Evolutionary conservation across 2,888 invertebrate genomes (phyloP).

Genomic region (Watsonalla cultraria): DNA sequence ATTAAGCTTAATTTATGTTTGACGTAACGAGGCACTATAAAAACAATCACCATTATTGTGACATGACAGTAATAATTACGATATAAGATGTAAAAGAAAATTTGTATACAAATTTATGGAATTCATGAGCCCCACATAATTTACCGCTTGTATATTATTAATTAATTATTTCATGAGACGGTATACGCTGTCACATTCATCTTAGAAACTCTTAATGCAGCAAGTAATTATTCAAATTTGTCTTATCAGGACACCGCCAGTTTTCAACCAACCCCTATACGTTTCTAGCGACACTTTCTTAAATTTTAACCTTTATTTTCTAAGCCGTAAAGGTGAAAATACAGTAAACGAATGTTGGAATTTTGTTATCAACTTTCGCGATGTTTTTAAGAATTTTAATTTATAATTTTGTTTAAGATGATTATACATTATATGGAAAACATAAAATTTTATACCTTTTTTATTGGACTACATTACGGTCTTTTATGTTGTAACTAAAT

Average conservation of each 20-base stretch:
- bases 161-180: constrained; percentile 31
- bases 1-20: no score
- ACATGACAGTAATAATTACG: no score
- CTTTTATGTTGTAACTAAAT: background rate
- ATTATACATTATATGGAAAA: background rate
- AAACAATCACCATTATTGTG: no score
- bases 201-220: constrained; percentile 52
- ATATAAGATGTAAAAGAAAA: no score
- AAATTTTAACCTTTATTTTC: constrained; percentile 18
- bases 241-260: constrained; percentile 63
- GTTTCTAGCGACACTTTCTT: constrained; percentile 11
- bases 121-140: background rate
- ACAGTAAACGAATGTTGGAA: constrained; percentile 15
- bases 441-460: background rate
- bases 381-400: constrained; percentile 36
- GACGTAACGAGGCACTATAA: no score
- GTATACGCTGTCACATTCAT: constrained; percentile 52
- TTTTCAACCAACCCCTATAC: constrained; percentile 47
- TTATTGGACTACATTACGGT: background rate
- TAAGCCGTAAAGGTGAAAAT: constrained; percentile 17
- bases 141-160: background rate
- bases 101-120: no score
- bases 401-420: constrained; percentile 21
- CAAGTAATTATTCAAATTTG: constrained; percentile 72
- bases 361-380: constrained; percentile 30